phyloP scores from a whole-genome alignment of 2,113 vertebrate genomes.

The Malurus cyaneus region DNA sequence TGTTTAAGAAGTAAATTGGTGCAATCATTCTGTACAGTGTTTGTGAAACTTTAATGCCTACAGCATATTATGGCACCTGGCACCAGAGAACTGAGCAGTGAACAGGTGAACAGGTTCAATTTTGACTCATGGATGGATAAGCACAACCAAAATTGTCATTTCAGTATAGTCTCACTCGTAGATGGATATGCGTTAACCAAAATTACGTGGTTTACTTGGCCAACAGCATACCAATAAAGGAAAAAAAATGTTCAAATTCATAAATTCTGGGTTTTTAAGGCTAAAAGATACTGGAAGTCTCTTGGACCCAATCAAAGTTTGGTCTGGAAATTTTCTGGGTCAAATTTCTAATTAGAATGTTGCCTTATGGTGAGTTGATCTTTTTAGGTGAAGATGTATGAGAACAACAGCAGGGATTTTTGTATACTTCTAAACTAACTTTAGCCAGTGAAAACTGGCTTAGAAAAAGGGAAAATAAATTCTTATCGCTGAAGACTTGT shows the following conservation, averaged over 20 bases:
- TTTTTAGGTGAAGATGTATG: neutral
- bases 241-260: rapidly evolving
- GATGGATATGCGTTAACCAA: neutral
- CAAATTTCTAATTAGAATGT: neutral
- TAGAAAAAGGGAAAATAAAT: neutral
- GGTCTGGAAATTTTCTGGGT: neutral
- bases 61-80: neutral
- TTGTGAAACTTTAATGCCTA: neutral
- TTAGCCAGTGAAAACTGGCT: neutral
- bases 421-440: neutral
- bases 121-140: neutral
- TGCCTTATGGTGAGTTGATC: neutral
- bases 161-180: rapidly evolving
- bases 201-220: neutral
- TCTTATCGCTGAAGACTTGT: neutral
- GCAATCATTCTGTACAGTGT: neutral
- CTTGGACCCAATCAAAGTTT: neutral
- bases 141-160: neutral
- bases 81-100: neutral
- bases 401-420: neutral
- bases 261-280: neutral
- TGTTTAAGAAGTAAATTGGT: neutral
- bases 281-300: neutral
- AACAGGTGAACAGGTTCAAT: neutral
- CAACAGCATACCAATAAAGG: neutral